phyloP scores from a whole-genome alignment of 2,113 vertebrate species.

The Anolis carolinensis region DNA sequence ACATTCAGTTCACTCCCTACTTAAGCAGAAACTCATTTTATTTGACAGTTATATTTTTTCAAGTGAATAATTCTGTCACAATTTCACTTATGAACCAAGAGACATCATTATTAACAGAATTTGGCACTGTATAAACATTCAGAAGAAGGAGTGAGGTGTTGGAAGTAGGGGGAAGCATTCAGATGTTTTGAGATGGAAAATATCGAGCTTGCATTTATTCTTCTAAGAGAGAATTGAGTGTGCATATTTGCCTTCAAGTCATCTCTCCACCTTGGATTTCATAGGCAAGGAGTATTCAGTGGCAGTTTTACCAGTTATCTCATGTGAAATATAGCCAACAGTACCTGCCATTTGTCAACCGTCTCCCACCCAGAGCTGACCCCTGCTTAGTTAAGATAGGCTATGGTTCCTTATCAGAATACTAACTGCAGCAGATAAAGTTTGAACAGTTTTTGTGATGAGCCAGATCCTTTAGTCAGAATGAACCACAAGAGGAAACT shows the following conservation, averaged over 20 bases:
- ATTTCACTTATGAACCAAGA: not conserved
- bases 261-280: no score
- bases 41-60: constrained; percentile 10
- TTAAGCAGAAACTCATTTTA: not conserved
- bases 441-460: constrained; percentile 23
- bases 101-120: no score
- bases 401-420: no score
- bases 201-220: not conserved
- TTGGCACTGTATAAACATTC: not conserved
- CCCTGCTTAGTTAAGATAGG: no score
- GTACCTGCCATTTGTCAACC: no score
- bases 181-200: constrained; percentile 25
- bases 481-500: not conserved
- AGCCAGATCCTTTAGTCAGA: not conserved
- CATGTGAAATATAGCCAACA: no score
- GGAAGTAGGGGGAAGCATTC: not conserved
- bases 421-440: not conserved
- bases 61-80: not conserved
- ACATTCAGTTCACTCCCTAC: not conserved
- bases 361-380: no score
- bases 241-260: no score
- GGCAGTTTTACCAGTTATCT: no score
- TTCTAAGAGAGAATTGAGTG: no score
- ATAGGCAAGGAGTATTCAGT: no score
- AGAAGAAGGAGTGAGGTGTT: not conserved